Evolutionary conservation across 2,113 vertebrate genomes (phyloP).

Genomic region (Vulpes lagopus): DNA sequence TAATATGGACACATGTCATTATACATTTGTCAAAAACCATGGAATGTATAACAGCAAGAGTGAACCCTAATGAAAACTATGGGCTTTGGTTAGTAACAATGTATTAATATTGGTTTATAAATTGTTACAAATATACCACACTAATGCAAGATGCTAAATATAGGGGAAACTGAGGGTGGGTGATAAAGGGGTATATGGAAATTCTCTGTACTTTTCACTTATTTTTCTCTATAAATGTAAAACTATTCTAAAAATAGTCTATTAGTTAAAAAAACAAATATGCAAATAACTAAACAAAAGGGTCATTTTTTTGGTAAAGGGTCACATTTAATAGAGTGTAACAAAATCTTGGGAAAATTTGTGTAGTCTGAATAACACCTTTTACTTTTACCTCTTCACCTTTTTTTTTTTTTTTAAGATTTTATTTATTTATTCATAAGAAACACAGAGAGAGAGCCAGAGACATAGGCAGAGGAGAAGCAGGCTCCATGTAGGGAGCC

Average conservation of each 20-base stretch:
- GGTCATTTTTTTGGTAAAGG: not conserved
- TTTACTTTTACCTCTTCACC: not conserved
- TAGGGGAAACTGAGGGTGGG: not conserved
- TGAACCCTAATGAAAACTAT: not conserved
- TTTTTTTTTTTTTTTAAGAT: too few relatives aligned
- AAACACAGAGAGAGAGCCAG: too few relatives aligned
- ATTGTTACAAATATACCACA: not conserved
- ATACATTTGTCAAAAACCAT: too few relatives aligned
- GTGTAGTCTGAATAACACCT: not conserved
- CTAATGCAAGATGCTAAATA: not conserved
- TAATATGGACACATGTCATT: not conserved
- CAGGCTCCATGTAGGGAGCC: too few relatives aligned
- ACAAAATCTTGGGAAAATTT: constrained; percentile 21
- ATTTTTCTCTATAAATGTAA: not conserved
- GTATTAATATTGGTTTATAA: not conserved
- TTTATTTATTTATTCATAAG: too few relatives aligned
- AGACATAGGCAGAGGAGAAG: too few relatives aligned
- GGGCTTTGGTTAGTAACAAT: not conserved
- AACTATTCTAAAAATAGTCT: not conserved
- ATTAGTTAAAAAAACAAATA: not conserved
- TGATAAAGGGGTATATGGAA: not conserved
- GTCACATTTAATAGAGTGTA: constrained; percentile 26
- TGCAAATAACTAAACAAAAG: not conserved
- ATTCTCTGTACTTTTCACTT: not conserved
- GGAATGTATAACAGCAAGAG: not conserved